A percentile compares a stretch with the other conserved stretches of the same genome.
Evolutionary conservation across 2,797 vertebrate genomes (phyloP).

Genomic region (Holocentrus rufus): DNA sequence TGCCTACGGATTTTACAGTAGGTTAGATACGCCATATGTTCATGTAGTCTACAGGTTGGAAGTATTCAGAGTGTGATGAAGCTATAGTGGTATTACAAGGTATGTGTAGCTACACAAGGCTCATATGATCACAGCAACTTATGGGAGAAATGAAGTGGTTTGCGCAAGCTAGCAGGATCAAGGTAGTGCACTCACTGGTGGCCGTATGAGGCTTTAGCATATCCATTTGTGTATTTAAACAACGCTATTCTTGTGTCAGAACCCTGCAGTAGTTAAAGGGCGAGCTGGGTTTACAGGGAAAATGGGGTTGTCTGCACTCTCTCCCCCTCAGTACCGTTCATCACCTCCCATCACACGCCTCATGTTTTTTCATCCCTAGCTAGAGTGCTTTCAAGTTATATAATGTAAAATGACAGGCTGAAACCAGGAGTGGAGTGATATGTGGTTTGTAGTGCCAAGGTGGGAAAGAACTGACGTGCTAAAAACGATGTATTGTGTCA

Average conservation of each 20-base stretch:
- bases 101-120: background rate
- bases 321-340: slow-evolving; percentile 36
- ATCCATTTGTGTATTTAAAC: slow-evolving; percentile 23
- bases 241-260: slow-evolving; percentile 41
- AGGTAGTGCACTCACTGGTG: slow-evolving; percentile 25
- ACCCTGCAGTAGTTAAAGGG: slow-evolving; percentile 34
- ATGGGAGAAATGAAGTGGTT: slow-evolving; percentile 11
- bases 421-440: slow-evolving; percentile 62
- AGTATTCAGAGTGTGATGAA: background rate
- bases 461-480: slow-evolving; percentile 55
- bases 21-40: slow-evolving; percentile 4
- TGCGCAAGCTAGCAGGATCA: slow-evolving; percentile 20
- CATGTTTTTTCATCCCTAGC: slow-evolving; percentile 62
- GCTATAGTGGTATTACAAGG: background rate
- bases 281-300: slow-evolving; percentile 15
- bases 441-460: slow-evolving; percentile 55
- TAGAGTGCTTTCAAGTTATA: slow-evolving; percentile 69
- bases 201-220: slow-evolving; percentile 21
- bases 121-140: slow-evolving; percentile 11
- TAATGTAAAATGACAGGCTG: slow-evolving; percentile 74
- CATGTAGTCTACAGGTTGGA: background rate
- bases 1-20: slow-evolving; percentile 30
- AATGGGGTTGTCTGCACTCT: slow-evolving; percentile 25
- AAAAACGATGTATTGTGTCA: slow-evolving; percentile 56
- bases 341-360: slow-evolving; percentile 62